These are phyloP conservation scores for Eupristina koningsbergeri DNA, from an alignment of 1,140 invertebrate species.

Conservation along the genomic window DNA sequence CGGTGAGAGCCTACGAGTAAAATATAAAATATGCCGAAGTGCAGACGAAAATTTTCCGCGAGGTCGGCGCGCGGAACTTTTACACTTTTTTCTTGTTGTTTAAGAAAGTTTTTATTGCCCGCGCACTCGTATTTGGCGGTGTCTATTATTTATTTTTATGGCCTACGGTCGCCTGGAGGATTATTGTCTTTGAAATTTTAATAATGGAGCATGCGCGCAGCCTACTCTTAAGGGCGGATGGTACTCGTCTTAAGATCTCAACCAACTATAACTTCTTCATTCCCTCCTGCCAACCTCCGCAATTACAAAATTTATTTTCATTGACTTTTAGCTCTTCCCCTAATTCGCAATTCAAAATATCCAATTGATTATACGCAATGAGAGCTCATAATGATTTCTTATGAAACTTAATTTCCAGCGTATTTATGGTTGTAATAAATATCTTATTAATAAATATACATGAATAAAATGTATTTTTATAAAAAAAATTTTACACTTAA, in stretches of 20 bases:
- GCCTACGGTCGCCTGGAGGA: neutral
- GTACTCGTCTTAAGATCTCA: neutral
- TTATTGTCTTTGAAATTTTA: neutral
- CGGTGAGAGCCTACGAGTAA: neutral
- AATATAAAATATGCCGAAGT: neutral
- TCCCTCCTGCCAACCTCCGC: neutral
- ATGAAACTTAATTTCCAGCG: no score
- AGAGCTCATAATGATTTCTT: neutral
- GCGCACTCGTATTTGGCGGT: neutral
- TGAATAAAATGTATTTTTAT: no score
- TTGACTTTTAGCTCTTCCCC: neutral
- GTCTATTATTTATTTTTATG: constrained; percentile 1
- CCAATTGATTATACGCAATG: neutral
- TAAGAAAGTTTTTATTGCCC: neutral
- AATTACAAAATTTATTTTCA: neutral
- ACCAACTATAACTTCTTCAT: no score
- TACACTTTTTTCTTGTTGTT: neutral
- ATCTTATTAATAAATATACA: no score
- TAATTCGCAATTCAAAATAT: neutral
- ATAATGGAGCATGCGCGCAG: neutral
- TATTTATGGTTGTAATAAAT: no score
- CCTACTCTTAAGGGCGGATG: neutral
- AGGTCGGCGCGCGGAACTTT: neutral
- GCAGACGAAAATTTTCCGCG: constrained; percentile 40
- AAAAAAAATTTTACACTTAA: no score